Evolutionary conservation across 1,140 invertebrate species (phyloP), one percentile per base, ranked within the genome.

Genomic region (Drosophila kurseongensis): DNA sequence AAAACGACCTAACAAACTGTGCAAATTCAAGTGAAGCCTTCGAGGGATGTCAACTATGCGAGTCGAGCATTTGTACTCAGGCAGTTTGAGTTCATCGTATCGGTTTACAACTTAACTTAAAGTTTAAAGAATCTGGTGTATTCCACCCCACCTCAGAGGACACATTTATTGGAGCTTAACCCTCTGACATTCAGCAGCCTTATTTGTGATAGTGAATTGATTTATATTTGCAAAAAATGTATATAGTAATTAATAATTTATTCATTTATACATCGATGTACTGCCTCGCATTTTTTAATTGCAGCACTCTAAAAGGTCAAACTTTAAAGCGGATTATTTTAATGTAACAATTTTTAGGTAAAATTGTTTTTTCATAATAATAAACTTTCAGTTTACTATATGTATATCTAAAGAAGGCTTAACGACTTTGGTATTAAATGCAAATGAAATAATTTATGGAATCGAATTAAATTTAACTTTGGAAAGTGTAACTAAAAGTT

Each of bases 1-100:
- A 48, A 72, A 79, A 76, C 47, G 55, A 56, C 32, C 69, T 40
- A 61, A 73, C 78, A 86, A 86, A 88, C 58, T 82, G 51, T 41
- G 27, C 40, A 65, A 27, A 54, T 57, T 58, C 45, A 32, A 50
- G 40, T 27, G 50, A 59, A 9, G 61, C 47, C 65, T 66, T 27
- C 38, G 12, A 40, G 68, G 27, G 14, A 69, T 57, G 61, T 41
- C 38, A 52, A 32, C 32, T 42, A 45, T 45, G 51, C 14, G 38
- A 66, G 47, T 55, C 5, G 27, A 32, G 27, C 16, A 60, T 27
- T 59, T 62, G 38, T 23, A 27, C 38, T 35, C 32, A 18, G 60
- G 12, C 32, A 66, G 14, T 54, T 58, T 71, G 9, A 29, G 18
- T 16, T 29, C 51, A 58, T 71, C 51, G 32, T 50, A 71, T 71